Percentiles rank a stretch among this genome's conserved stretches.
phyloP scores from a whole-genome alignment of 2,888 invertebrate species.

The Sminthurinus aureus region DNA sequence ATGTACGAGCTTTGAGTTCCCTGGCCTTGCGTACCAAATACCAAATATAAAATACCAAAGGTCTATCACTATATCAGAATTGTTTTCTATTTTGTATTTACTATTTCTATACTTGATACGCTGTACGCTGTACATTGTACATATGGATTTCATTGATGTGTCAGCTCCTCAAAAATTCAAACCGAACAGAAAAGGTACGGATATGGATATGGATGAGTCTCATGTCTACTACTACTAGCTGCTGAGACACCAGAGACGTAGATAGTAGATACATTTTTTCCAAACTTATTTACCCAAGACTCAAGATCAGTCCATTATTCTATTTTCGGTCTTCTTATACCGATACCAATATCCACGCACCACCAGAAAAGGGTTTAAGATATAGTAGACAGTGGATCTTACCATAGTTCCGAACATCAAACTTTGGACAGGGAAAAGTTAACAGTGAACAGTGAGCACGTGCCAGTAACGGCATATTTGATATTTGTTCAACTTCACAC shows the following conservation, averaged over 20 bases:
- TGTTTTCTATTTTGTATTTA: not conserved
- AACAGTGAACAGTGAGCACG: conserved; percentile 29
- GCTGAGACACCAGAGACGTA: too few relatives aligned
- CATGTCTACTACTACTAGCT: too few relatives aligned
- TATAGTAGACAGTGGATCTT: too few relatives aligned
- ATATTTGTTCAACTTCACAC: conserved; percentile 43
- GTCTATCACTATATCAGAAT: not conserved
- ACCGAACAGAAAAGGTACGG: conserved; percentile 1
- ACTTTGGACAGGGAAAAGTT: not conserved
- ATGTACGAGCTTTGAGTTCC: conserved; percentile 39
- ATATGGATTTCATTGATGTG: not conserved
- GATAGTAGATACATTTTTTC: conserved; percentile 18
- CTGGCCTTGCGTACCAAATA: not conserved
- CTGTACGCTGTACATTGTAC: too few relatives aligned
- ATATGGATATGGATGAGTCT: too few relatives aligned
- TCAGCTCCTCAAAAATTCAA: not conserved
- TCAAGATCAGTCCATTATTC: not conserved
- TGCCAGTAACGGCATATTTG: conserved; percentile 43
- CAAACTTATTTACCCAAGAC: not conserved
- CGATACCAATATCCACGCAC: not conserved
- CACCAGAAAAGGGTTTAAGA: too few relatives aligned
- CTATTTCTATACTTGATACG: too few relatives aligned
- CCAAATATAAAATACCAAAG: not conserved
- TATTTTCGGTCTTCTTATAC: not conserved
- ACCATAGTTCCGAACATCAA: too few relatives aligned